Evolutionary conservation across 2,888 invertebrate species (phyloP).

Genomic region (Patella pellucida): DNA sequence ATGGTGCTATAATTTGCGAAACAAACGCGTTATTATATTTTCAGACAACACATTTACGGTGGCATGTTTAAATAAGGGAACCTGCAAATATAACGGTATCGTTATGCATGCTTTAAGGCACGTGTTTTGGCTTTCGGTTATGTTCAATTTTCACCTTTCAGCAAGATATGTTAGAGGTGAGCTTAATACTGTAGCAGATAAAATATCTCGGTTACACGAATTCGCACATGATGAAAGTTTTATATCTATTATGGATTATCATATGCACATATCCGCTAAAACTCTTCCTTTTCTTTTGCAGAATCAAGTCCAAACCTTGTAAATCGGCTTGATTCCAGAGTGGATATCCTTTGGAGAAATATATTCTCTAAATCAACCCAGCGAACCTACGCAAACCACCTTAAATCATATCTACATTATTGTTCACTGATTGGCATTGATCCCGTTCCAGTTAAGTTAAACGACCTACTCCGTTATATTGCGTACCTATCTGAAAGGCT

Average conservation of each 20-base stretch:
- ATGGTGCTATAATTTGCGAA: background rate
- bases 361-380: conserved; percentile 23
- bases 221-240: too few species aligned
- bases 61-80: background rate
- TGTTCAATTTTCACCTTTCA: background rate
- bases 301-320: conserved; percentile 12
- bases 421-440: conserved; percentile 14
- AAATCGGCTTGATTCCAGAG: conserved; percentile 15
- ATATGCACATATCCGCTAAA: conserved; percentile 11
- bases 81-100: background rate
- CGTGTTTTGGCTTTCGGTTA: background rate
- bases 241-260: too few species aligned
- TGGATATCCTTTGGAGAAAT: conserved; percentile 3
- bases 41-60: background rate
- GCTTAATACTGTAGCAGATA: background rate
- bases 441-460: conserved; percentile 10
- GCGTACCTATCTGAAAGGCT: conserved; percentile 18
- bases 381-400: conserved; percentile 20
- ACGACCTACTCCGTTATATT: conserved; percentile 22
- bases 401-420: conserved; percentile 17
- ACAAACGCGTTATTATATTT: background rate
- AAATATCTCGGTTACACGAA: background rate
- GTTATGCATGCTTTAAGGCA: background rate
- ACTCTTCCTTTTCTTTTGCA: conserved; percentile 12
- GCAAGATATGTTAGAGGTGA: background rate